Conservation (phyloP, 1,140 invertebrate species). For the Cheumatopsyche charites region DNA sequence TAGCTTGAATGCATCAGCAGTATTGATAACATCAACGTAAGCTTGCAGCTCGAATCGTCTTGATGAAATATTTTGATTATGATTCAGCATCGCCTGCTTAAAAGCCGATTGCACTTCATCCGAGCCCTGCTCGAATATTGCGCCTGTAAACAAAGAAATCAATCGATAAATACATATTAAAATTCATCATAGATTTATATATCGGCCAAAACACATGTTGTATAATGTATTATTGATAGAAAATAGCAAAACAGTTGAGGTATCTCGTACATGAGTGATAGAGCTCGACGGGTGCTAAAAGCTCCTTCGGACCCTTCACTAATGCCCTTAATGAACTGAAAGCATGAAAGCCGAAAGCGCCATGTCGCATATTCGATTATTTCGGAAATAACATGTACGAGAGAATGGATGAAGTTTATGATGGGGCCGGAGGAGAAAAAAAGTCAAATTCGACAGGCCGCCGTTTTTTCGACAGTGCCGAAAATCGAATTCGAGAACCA, state of each 20-base stretch:
- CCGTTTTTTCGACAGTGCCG: too few species aligned
- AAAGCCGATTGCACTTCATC: slow-evolving; percentile 89
- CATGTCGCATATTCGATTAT: too few species aligned
- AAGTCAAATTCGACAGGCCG: too few species aligned
- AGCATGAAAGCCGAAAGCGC: neutral
- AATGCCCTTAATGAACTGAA: slow-evolving; percentile 13
- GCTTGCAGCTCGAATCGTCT: slow-evolving; percentile 81
- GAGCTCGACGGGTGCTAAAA: slow-evolving; percentile 37
- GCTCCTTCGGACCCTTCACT: slow-evolving; percentile 10
- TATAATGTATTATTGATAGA: too few species aligned
- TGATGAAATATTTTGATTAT: slow-evolving; percentile 77
- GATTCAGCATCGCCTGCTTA: slow-evolving; percentile 81
- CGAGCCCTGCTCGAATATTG: slow-evolving; percentile 87
- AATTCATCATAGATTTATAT: too few species aligned
- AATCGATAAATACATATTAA: neutral
- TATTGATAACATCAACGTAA: slow-evolving; percentile 90
- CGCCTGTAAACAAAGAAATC: slow-evolving; percentile 66
- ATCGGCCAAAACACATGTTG: too few species aligned
- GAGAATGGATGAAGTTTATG: neutral
- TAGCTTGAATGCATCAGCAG: slow-evolving; percentile 89
- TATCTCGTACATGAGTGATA: slow-evolving; percentile 35
- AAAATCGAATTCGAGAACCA: too few species aligned
- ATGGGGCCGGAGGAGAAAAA: neutral
- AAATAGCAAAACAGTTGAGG: neutral
- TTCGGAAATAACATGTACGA: too few species aligned